Evolutionary conservation across 2,113 vertebrate genomes (phyloP).

Genomic region (Psittacus erithacus): DNA sequence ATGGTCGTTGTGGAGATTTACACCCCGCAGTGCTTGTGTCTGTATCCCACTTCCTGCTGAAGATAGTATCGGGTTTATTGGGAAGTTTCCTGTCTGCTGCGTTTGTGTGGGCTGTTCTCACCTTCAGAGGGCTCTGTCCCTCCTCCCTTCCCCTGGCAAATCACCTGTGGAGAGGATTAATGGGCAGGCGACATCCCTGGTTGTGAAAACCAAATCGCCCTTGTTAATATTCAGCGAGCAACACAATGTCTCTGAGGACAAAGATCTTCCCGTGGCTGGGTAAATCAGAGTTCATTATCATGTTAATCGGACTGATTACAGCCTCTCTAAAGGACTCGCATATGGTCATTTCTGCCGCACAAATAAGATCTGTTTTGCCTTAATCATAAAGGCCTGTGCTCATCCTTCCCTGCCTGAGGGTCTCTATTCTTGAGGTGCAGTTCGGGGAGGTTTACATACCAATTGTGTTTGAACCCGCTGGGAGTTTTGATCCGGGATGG

Average conservation of each 20-base stretch:
- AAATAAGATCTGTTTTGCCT: neutral
- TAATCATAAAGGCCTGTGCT: fast-evolving
- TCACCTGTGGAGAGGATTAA: neutral
- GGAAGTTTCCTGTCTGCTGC: neutral
- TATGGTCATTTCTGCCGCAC: neutral
- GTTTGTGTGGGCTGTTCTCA: fast-evolving
- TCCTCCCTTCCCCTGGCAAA: neutral
- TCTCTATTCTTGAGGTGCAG: neutral
- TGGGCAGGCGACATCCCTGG: fast-evolving
- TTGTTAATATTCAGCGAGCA: neutral
- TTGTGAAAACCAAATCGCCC: fast-evolving
- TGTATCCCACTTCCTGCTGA: neutral
- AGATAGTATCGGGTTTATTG: neutral
- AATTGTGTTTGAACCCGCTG: neutral
- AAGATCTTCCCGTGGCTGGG: neutral
- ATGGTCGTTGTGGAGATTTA: fast-evolving
- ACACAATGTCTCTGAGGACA: neutral
- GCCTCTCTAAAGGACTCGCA: neutral
- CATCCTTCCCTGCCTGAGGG: neutral
- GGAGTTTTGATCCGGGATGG: neutral
- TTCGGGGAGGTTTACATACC: neutral
- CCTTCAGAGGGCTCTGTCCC: neutral
- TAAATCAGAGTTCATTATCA: conserved; percentile 18
- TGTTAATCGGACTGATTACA: neutral
- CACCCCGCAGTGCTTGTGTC: fast-evolving